phyloP scores from a whole-genome alignment of 2,888 invertebrate genomes.

The Rotaria socialis region DNA sequence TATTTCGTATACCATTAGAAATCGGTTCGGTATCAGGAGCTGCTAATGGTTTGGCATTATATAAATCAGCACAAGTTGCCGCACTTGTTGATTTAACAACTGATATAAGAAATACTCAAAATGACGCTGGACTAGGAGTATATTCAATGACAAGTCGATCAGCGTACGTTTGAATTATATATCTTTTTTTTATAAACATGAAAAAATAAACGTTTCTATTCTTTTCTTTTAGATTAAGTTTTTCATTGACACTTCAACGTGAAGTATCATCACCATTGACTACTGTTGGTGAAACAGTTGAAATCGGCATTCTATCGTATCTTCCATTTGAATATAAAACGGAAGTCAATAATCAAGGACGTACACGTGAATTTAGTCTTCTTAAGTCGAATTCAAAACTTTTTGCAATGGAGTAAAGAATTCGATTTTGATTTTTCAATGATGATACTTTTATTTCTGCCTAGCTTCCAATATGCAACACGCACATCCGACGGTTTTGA shows the following conservation, averaged over 20 bases:
- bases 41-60: constrained; percentile 27
- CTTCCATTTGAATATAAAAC: background rate
- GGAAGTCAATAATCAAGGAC: background rate
- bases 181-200: too few relatives aligned
- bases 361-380: constrained; percentile 18
- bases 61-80: background rate
- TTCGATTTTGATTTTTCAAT: background rate
- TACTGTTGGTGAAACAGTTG: background rate
- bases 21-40: background rate
- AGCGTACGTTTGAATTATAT: background rate
- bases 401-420: background rate
- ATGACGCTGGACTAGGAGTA: background rate
- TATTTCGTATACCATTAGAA: constrained; percentile 23
- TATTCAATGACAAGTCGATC: background rate
- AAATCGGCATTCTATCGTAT: background rate
- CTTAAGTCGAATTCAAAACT: background rate
- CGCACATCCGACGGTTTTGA: background rate
- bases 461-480: background rate
- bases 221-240: background rate
- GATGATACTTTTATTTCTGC: background rate
- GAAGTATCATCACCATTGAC: background rate
- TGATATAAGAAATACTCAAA: background rate
- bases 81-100: background rate
- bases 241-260: constrained; percentile 36
- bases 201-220: too few relatives aligned